Base-by-base conservation (phyloP, 2,113 vertebrate species). In the Leptocoma aspasia region DNA sequence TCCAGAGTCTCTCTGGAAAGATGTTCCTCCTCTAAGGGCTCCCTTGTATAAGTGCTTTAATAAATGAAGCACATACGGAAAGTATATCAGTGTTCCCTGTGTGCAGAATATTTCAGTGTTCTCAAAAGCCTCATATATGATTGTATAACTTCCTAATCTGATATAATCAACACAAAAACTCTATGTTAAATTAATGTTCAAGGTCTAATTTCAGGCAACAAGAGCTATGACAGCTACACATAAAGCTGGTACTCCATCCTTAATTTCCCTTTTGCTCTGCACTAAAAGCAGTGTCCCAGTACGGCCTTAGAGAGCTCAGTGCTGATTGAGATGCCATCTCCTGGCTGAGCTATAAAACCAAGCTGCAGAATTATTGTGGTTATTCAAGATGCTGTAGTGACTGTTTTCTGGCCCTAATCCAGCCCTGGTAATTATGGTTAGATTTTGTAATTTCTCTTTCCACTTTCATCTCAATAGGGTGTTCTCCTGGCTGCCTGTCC, bases 1-100 rank as follows among this genome's bases (percentile, higher is more conserved):
- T 97, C 97, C 92, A 93, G 97, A 97, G 98, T 89, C 83, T 78
- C 82, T 89, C 92, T 96, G 96, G 91, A 96, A 97, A 98, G 97
- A 97, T 96, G 94, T 86, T 97, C 86, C 88, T 95, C 94, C 92
- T 97, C 97, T 92, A 92, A 90, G 92, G 95, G 89, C 93, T 97
- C 49, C 10, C 56, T 90, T 70, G 96, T 96, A 97, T 96, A 90
- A 90, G 80, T 90, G 71, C 80, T 90, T 83, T 83, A 90, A 90
- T 90, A 98, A 98, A 98, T 97, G 97, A 97, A 97, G 94, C 93
- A 97, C 97, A 97, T 97, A 97, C 59, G 95, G 95, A 86, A 96
- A 95, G 89, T 87, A 82, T 93, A 89, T 91, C 97, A 86, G 75
- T 30, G 63, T 76, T 97, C 96, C 95, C 93, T 44, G 28, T 7